Evolutionary conservation across 2,888 invertebrate species (phyloP), one percentile per base, ranked within the genome.

Genomic region (Villa cingulata): DNA sequence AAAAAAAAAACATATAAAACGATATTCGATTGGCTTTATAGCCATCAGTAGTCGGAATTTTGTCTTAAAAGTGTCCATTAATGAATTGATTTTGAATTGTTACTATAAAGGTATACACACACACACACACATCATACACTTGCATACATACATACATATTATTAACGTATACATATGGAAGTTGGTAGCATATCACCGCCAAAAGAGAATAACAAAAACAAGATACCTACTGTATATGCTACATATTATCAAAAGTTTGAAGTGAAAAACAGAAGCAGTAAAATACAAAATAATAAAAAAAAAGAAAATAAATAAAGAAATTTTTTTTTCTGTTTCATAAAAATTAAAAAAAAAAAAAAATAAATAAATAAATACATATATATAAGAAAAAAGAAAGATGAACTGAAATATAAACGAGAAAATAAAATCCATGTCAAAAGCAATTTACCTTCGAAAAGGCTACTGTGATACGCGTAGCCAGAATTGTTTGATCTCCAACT

Each of bases 381-480:
- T 29, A 39, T 34, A 43, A 39, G n/a, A 48, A 41, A 43, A 48
- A 48, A 15, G 20, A 39, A 15, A 19, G 5, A 5, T 36, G 32
- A 38, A 36, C 4, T 36, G 17, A 37, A 39, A 44, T 40, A 43
- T 37, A 32, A 47, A 43, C 41, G 43, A 44, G 29, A 50, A 48
- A 50, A 45, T 45, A 48, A 46, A 48, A 50, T 48, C 48, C 50
- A 50, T 50, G 50, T 50, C 50, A 47, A 48, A 50, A 50, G 50
- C 43, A 50, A 50, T 50, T 50, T 50, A 50, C 50, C 43, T 45
- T 50, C 41, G 39, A 37, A 43, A 45, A 43, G 45, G 50, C 50
- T 50, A 50, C 50, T 17, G 50, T 50, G 45, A 50, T 50, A 50
- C 50, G 50, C 50, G 50, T 48, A 47, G 48, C 19, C 34, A 34